Base-by-base conservation (phyloP, 2,888 invertebrate genomes). In the Pediacus dermestoides region DNA sequence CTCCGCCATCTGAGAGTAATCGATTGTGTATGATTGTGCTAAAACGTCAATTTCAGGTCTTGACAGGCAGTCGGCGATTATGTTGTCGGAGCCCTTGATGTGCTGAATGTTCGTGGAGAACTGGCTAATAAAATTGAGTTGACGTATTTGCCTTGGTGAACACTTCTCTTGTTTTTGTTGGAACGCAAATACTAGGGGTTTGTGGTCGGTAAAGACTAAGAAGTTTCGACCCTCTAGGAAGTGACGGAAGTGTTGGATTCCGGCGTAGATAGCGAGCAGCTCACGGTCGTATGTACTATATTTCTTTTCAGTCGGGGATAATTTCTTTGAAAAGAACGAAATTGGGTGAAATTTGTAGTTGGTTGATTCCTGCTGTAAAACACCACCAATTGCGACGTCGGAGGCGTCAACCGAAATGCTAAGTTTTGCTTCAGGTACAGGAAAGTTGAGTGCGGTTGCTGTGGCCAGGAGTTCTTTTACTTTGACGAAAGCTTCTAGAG, bases 311-410 rank as follows among this genome's bases (percentile, higher is more conserved):
- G 63, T 37, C 3, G 52, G 36, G n/a, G 39, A 54, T 0, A 69
- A 44, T 32, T 61, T 65, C 16, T 47, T 51, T 0, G 66, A 65
- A 35, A 60, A 69, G 35, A 67, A 69, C 1, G 58, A 60, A 2
- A 68, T 30, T 0, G 67, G 65, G 39, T 65, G 47, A 57, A 58
- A 57, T 1, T 30, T 3, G 3, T 44, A 36, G 2, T 52, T 34
- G n/a, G n/a, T n/a, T n/a, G n/a, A n/a, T 2, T 46, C 40, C 1
- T 27, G 16, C 42, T 68, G 68, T 27, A 70, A 30, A 0, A 55
- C 60, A 1, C 63, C 64, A 0, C 67, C 68, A 2, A 68, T 53
- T 1, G 64, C 60, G 1, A 18, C 11, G 12, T 28, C 13, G 3
- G 28, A 28, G 3, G 28, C 28, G 10, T 28, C 28, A 7, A 14